phyloP scores from a whole-genome alignment of 2,797 vertebrate species.

The Borostomias antarcticus region DNA sequence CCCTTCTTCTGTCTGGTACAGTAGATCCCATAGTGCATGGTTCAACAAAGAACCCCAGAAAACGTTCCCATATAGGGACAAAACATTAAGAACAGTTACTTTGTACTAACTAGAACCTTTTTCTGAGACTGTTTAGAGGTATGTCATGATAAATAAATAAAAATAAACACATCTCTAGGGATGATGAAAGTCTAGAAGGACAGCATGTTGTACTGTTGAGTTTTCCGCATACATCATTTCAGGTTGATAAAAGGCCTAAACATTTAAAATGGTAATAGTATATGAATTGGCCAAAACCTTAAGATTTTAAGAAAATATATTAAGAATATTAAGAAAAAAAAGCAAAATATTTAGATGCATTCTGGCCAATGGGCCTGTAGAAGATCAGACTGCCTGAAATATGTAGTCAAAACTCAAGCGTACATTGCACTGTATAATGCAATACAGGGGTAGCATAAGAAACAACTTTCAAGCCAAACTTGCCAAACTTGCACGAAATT shows the following conservation, averaged over 20 bases:
- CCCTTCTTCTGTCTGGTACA: too few relatives aligned
- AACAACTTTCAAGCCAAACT: conserved; percentile 24
- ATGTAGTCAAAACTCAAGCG: background rate
- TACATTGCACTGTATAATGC: conserved; percentile 2
- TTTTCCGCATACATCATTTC: background rate
- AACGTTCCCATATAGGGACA: too few relatives aligned
- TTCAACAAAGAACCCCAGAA: too few relatives aligned
- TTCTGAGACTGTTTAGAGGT: too few relatives aligned
- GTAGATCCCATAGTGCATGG: too few relatives aligned
- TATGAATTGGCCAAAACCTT: too few relatives aligned
- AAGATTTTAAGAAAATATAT: too few relatives aligned
- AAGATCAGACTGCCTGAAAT: conserved; percentile 12
- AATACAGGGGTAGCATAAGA: conserved; percentile 2
- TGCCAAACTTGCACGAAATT: too few relatives aligned
- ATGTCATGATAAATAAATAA: too few relatives aligned
- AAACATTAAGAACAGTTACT: too few relatives aligned
- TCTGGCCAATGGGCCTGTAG: background rate
- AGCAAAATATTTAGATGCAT: background rate
- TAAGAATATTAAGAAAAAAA: background rate
- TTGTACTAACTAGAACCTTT: too few relatives aligned
- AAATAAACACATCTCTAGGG: background rate
- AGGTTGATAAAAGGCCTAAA: background rate
- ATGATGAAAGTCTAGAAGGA: background rate
- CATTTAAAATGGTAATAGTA: background rate
- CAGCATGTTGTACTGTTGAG: background rate